Base-by-base conservation (phyloP, 2,888 invertebrate species). In the Campopleginae sp. region DNA sequence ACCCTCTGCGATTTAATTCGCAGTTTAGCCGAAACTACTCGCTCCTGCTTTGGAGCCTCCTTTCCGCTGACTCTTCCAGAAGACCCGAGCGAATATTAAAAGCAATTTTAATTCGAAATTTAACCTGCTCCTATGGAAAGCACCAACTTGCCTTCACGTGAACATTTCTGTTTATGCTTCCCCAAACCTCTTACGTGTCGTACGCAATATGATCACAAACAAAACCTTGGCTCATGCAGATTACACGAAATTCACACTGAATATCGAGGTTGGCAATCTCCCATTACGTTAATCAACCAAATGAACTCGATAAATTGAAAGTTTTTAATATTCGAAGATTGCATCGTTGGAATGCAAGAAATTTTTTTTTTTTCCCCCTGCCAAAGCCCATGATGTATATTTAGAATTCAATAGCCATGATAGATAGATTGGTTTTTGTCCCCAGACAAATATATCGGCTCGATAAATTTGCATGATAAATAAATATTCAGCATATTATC, bases 211-310 rank as follows among this genome's bases (percentile, higher is more conserved):
- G 90, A 88, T 84, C 85, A 68, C 85, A 80, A 74, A 78, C 77
- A 65, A n/a, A 19, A 61, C 14, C 46, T 23, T 14, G n/a, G 23
- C 61, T n/a, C 42, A 51, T 42, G 8, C 17, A 58, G 23, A 51
- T 54, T 75, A 42, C 31, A 65, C 12, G 19, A 23, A 80, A 65
- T 38, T 38, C 38, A 61, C 72, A 27, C 51, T n/a, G 46, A 58
- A 63, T 70, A 71, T 63, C 74, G 71, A 66, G 87, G 85, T 74
- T 68, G 71, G 74, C 81, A 81, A 86, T 68, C 44, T 68, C 87
- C 89, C 87, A 87, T 88, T 87, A 85, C 79, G 82, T 76, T 89
- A 91, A 91, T 92, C 89, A 91, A 89, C 84, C 80, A 89, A 91
- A 90, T 90, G 87, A 90, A 80, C 77, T 84, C n/a, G n/a, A n/a